A percentile compares a stretch with the other conserved stretches of the same genome.
These are phyloP conservation scores for Hyperopisus bebe DNA, from an alignment of 2,113 vertebrate species.

Conservation along the genomic window DNA sequence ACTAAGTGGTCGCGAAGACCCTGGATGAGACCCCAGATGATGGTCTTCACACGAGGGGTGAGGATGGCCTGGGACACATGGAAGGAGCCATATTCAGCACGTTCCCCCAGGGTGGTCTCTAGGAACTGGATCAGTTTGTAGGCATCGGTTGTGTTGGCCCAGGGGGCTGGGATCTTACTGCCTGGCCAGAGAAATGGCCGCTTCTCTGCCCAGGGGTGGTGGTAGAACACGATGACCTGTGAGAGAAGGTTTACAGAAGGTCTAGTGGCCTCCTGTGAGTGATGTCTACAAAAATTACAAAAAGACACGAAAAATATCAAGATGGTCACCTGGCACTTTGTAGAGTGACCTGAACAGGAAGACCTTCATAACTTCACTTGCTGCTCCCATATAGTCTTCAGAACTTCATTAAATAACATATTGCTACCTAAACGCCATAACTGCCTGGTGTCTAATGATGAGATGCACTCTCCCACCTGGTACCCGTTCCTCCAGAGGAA, in stretches of 20 bases:
- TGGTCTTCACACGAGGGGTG: constrained; percentile 79
- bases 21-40: constrained; percentile 74
- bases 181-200: constrained; percentile 81
- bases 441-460: background rate
- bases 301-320: background rate
- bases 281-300: background rate
- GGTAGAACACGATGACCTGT: constrained; percentile 92
- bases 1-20: constrained; percentile 87
- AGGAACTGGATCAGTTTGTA: constrained; percentile 82
- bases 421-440: background rate
- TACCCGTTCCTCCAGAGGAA: constrained; percentile 80
- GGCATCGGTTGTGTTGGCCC: constrained; percentile 92
- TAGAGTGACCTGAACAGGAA: background rate
- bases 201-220: constrained; percentile 66
- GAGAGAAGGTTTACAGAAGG: background rate
- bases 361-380: background rate
- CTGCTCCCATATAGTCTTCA: background rate
- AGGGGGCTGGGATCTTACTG: constrained; percentile 88
- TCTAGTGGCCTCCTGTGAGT: background rate
- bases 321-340: background rate
- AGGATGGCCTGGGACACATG: constrained; percentile 97
- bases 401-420: background rate
- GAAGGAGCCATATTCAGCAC: constrained; percentile 72
- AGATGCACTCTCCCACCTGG: constrained; percentile 62
- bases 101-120: constrained; percentile 80